These are phyloP conservation scores for Nephotettix cincticeps DNA, from an alignment of 1,140 invertebrate species.

Conservation along the genomic window DNA sequence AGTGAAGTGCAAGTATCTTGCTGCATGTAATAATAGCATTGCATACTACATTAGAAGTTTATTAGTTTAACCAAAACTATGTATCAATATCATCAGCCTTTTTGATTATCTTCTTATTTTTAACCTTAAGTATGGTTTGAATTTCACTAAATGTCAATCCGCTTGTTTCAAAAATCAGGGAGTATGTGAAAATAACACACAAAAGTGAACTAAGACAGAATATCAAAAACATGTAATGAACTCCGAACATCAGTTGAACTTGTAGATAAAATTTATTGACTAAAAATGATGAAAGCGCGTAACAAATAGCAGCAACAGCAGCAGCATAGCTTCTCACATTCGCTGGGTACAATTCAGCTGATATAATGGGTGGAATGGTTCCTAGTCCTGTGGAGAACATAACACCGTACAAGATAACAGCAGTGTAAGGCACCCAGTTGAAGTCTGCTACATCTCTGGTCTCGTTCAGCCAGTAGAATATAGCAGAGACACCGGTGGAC, in stretches of 20 bases:
- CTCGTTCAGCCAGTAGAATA: neutral
- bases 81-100: too few species aligned
- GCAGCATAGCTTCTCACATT: constrained; percentile 28
- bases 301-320: constrained; percentile 13
- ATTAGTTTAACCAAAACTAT: too few species aligned
- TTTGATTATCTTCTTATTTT: neutral
- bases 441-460: neutral
- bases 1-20: too few species aligned
- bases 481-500: neutral
- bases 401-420: constrained; percentile 18
- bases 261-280: constrained; percentile 71
- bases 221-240: constrained; percentile 73
- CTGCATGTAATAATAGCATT: too few species aligned
- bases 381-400: constrained; percentile 26
- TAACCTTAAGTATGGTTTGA: constrained; percentile 57
- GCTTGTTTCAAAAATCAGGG: constrained; percentile 76
- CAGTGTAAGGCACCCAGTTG: constrained; percentile 29
- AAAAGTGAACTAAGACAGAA: constrained; percentile 68
- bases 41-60: too few species aligned
- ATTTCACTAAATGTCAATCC: constrained; percentile 74
- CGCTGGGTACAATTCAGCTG: constrained; percentile 28
- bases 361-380: constrained; percentile 21
- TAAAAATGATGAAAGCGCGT: constrained; percentile 50
- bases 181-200: constrained; percentile 56
- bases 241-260: constrained; percentile 58